A percentile compares a stretch with the other conserved stretches of the same genome.
Evolutionary conservation across 2,797 vertebrate species (phyloP).

Genomic region (Phataginus tricuspis): DNA sequence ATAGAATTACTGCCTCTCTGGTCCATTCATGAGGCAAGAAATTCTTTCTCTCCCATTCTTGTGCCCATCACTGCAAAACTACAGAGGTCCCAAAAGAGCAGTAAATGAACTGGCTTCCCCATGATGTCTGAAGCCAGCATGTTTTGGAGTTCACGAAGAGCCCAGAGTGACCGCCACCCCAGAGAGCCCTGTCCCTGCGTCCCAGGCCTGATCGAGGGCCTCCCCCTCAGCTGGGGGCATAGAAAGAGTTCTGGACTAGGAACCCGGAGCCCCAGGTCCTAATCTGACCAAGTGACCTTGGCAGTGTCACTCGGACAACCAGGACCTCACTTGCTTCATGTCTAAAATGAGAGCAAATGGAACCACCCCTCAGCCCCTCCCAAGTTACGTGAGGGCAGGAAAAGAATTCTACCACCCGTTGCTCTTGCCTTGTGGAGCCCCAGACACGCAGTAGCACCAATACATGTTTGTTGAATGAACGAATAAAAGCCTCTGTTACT

Average conservation of each 20-base stretch:
- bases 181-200: background rate
- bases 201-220: background rate
- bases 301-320: background rate
- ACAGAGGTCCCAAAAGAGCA: background rate
- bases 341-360: background rate
- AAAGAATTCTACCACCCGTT: background rate
- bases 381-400: background rate
- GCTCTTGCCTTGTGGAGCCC: too few species aligned
- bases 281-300: background rate
- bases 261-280: background rate
- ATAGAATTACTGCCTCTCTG: background rate
- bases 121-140: background rate
- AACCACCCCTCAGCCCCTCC: fast-evolving
- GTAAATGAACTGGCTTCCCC: background rate
- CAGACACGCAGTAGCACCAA: background rate
- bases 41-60: background rate
- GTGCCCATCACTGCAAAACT: background rate
- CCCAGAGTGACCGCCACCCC: background rate
- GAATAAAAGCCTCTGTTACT: background rate
- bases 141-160: background rate
- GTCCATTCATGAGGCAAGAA: background rate
- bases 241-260: background rate
- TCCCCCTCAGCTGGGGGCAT: background rate
- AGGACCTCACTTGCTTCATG: background rate
- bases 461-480: background rate